Evolutionary conservation across 2,113 vertebrate species (phyloP).

Genomic region (Zonotrichia leucophrys): DNA sequence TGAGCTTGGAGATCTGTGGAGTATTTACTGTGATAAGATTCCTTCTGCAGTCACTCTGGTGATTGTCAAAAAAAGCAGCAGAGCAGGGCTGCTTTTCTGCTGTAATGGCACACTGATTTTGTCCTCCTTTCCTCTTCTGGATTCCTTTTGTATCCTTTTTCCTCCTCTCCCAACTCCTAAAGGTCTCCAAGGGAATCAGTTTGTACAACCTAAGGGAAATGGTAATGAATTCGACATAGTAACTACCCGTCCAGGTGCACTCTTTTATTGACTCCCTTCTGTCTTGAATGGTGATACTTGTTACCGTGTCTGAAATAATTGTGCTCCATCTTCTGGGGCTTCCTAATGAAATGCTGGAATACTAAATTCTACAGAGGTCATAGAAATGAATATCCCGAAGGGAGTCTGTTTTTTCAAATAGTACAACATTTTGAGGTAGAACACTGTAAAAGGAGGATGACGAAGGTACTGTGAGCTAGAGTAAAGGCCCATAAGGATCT

Average conservation of each 20-base stretch:
- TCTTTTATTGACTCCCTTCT: not conserved
- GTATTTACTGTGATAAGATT: not conserved
- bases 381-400: not conserved
- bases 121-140: not conserved
- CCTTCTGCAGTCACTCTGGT: not conserved
- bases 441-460: not conserved
- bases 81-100: not conserved
- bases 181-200: not conserved
- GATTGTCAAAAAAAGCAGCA: not conserved
- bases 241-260: not conserved
- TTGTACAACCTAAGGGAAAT: not conserved
- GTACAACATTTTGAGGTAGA: not conserved
- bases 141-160: not conserved
- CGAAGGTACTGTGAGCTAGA: not conserved
- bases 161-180: not conserved
- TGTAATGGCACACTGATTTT: not conserved
- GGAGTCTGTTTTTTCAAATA: not conserved
- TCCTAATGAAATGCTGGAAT: not conserved
- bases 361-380: not conserved
- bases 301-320: not conserved
- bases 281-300: not conserved
- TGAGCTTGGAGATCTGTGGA: not conserved
- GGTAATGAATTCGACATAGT: not conserved
- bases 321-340: not conserved
- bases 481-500: not conserved